phyloP scores from a whole-genome alignment of 92 coral and sea anemone genomes.

The Metridium senile region DNA sequence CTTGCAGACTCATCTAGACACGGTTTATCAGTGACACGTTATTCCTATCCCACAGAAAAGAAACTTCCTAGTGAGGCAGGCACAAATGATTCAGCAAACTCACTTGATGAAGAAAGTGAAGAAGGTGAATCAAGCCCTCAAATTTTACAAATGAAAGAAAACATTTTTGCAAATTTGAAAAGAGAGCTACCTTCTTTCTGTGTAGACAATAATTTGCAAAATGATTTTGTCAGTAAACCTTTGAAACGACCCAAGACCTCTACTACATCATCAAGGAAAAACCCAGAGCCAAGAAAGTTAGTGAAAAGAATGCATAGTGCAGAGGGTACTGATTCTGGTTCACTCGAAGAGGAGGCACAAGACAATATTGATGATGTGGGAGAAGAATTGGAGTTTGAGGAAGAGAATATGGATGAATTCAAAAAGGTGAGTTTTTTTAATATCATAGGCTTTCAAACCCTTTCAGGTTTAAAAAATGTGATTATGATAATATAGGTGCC shows the following conservation, averaged over 20 bases:
- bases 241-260: constrained; percentile 3
- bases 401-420: background rate
- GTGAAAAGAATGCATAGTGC: background rate
- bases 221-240: background rate
- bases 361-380: constrained; percentile 1
- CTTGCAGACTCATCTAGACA: constrained; percentile 7
- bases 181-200: background rate
- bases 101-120: background rate
- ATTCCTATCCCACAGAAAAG: background rate
- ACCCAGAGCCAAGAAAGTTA: constrained; percentile 33
- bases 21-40: constrained; percentile 1
- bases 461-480: too few species aligned
- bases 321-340: background rate
- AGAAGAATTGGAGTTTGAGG: background rate
- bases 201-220: background rate
- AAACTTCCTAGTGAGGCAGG: background rate
- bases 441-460: too few species aligned
- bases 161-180: background rate
- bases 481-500: too few species aligned
- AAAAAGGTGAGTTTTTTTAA: background rate
- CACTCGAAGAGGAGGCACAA: background rate
- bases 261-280: constrained; percentile 37
- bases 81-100: background rate
- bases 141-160: background rate
- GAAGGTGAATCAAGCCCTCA: background rate